Conservation (phyloP, 2,797 vertebrate species). For the Sebastes cheni region DNA sequence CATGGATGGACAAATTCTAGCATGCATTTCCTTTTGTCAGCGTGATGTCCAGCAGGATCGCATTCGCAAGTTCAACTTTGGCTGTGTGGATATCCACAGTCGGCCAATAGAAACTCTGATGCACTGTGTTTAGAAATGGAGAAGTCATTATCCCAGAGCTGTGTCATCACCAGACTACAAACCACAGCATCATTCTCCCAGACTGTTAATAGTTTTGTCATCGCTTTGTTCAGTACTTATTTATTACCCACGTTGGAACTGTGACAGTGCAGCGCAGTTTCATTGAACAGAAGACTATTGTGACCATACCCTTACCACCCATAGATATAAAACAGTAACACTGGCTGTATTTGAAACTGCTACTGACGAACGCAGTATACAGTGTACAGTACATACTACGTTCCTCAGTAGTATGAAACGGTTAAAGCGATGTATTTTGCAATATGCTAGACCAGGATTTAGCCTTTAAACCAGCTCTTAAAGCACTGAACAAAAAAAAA, state of each 20-base stretch:
- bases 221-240: background rate
- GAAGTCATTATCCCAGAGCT: background rate
- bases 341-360: too few relatives aligned
- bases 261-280: background rate
- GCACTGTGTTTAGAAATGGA: background rate
- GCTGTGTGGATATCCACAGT: background rate
- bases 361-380: too few relatives aligned
- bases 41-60: background rate
- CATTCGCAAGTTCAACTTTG: background rate
- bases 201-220: background rate
- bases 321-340: too few relatives aligned
- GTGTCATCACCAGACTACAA: background rate
- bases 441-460: too few relatives aligned
- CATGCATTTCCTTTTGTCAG: background rate
- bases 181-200: background rate
- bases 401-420: too few relatives aligned
- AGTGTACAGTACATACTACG: too few relatives aligned
- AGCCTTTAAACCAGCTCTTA: too few relatives aligned
- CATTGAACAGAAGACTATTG: background rate
- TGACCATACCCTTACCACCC: background rate
- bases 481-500: too few relatives aligned
- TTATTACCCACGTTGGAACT: background rate
- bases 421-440: too few relatives aligned
- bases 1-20: background rate
- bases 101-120: background rate